These are phyloP conservation scores for Drosophila chauvacae DNA, from an alignment of 1,140 invertebrate species.

Conservation along the genomic window DNA sequence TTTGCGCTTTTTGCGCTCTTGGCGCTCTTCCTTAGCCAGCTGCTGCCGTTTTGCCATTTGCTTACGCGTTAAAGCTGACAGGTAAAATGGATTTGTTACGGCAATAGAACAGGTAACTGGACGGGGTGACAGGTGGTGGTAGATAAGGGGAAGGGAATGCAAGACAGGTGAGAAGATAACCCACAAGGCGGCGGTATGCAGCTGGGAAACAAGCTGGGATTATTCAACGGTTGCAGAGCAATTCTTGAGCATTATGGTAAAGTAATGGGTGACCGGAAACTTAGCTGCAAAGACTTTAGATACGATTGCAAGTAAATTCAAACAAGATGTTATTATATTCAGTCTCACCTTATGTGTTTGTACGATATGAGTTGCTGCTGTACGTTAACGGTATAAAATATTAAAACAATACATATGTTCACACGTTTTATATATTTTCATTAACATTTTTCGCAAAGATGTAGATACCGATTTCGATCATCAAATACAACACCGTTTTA, in stretches of 20 bases:
- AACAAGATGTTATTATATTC: too few relatives aligned
- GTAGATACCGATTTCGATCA: not conserved
- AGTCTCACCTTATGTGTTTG: too few relatives aligned
- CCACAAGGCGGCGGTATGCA: slow-evolving; percentile 16
- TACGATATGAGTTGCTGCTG: too few relatives aligned
- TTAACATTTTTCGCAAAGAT: not conserved
- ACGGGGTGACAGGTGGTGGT: not conserved
- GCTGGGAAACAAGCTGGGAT: slow-evolving; percentile 1
- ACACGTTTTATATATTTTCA: not conserved
- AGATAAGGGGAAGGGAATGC: slow-evolving; percentile 13
- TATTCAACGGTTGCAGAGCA: not conserved
- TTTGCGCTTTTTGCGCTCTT: slow-evolving; percentile 24
- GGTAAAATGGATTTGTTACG: slow-evolving; percentile 80
- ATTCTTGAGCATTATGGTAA: not conserved
- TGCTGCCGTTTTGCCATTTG: slow-evolving; percentile 71
- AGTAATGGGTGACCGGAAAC: not conserved
- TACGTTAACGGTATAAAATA: too few relatives aligned
- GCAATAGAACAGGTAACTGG: slow-evolving; percentile 60
- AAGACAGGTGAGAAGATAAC: slow-evolving; percentile 38
- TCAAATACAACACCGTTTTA: not conserved
- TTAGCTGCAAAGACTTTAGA: not conserved
- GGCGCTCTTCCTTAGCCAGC: slow-evolving; percentile 31
- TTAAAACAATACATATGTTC: too few relatives aligned
- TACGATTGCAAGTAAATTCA: too few relatives aligned
- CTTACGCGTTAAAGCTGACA: slow-evolving; percentile 79